Base-by-base conservation (phyloP, 2,113 vertebrate species). In the Xerus inauris region DNA sequence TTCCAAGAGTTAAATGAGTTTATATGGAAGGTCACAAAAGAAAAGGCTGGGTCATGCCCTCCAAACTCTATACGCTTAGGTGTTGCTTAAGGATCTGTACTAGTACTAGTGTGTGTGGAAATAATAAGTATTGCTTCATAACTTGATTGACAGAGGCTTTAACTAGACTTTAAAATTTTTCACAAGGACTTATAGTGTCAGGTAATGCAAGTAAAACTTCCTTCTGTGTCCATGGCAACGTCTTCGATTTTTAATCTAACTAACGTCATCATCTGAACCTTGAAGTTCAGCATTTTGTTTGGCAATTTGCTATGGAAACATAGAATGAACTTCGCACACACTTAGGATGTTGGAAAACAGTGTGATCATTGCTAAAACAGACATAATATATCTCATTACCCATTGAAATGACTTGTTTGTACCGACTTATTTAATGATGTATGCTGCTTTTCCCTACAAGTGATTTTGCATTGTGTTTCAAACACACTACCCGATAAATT, bases 381-480 rank as follows among this genome's bases (percentile, higher is more conserved):
- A 90, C 87, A 72, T 38, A 91, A 62, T 91, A 5, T 73, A 49
- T 47, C 32, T 49, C 91, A 35, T 81, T 87, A 73, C 59, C 28
- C 17, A 82, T 72, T 51, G 32, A 45, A 81, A 87, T 77, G 7
- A 77, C 40, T 83, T 76, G 32, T 54, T 84, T 94, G 2, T 67
- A 45, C 80, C 35, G 38, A 88, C 62, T 85, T 92, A 65, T 92
- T 94, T 76, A 26, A 73, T 67, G 14, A 85, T 73, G 30, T 59
- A n/a, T 79, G 73, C 28, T 89, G 26, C 71, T 69, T 95, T 88
- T 92, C 69, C 30, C 4, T 82, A 80, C n/a, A 92, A 87, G 73
- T 73, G 35, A 17, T 76, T 88, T 96, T 96, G 49, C 94, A 94
- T 92, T 26, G 59, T 69, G n/a, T 92, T 96, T 95, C 59, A 69